Evolutionary conservation across 2,113 vertebrate genomes (phyloP), one percentile per base, ranked within the genome.

Genomic region (Brevimyrus niger): DNA sequence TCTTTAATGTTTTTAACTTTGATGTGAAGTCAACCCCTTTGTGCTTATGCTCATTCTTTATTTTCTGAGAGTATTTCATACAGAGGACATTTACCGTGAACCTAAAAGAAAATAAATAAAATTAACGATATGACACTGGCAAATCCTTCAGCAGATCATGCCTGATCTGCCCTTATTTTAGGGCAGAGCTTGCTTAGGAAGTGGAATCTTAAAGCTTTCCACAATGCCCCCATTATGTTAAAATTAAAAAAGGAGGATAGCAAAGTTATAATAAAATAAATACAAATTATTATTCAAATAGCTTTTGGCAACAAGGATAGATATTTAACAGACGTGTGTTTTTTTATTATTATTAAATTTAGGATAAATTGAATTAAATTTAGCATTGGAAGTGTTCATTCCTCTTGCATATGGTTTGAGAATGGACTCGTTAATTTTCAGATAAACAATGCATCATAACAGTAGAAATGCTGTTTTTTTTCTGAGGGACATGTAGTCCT

Each of bases 271-370:
- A 84, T 47, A 85, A 85, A 47, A 48, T 85, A 80, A 86, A 86
- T 86, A 27, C 13, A 85, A 85, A n/a, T 85, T 85, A 85, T 50
- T 17, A 4, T 58, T 11, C 83, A 51, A 89, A 76, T 61, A 31
- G 51, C 51, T 89, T 88, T 90, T 91, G 90, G 91, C 90, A 90
- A 55, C 58, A 13, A 91, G 6, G 47, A 44, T 6, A 91, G 65
- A 90, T 85, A 88, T 19, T 90, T 88, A 84, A 46, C 13, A 90
- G 87, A 73, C 53, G 89, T 89, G 87, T 86, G 88, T 55, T 90
- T 89, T 89, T 88, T 21, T 21, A 55, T 55, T 7, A 19, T 61
- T 9, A n/a, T 89, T 84, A 89, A 48, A 31, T 84, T 80, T 42
- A 19, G 35, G 15, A 80, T 38, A 19, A 42, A 86, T 88, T 89